These are phyloP conservation scores for Melangyna quadrimaculata DNA, from an alignment of 2,888 invertebrate genomes.

Conservation along the genomic window DNA sequence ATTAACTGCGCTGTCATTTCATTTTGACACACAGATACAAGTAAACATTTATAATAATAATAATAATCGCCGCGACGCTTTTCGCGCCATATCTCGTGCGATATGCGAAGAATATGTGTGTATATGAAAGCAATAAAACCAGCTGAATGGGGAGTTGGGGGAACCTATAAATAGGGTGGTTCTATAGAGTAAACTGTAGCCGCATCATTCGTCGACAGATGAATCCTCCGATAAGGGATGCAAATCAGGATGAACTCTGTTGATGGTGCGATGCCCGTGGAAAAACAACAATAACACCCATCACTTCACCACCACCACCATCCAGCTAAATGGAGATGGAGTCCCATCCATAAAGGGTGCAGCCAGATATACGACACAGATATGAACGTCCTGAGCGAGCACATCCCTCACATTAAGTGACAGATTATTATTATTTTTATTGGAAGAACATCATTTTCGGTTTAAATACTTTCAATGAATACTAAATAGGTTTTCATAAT, in stretches of 20 bases:
- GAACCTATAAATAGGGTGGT: conserved; percentile 3
- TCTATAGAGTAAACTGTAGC: neutral
- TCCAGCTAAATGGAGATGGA: conserved; percentile 4
- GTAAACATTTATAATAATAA: conserved; percentile 11
- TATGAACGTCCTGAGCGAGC: conserved; percentile 70
- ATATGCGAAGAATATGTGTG: neutral
- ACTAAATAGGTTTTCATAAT: conserved; percentile 65
- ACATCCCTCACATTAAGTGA: conserved; percentile 64
- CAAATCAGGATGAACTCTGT: conserved; percentile 75
- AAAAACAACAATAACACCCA: conserved; percentile 12
- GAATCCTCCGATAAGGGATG: conserved; percentile 70
- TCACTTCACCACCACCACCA: neutral
- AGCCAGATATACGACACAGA: conserved; percentile 67
- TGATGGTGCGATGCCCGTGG: conserved; percentile 72
- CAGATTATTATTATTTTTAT: conserved; percentile 72
- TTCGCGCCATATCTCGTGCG: conserved; percentile 26
- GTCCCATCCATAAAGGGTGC: conserved; percentile 39
- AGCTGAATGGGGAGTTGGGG: neutral
- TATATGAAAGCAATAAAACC: neutral
- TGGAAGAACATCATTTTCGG: conserved; percentile 71
- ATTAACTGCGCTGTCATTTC: conserved; percentile 79
- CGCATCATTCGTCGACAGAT: conserved; percentile 42
- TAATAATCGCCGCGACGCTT: conserved; percentile 40
- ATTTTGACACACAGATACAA: conserved; percentile 76
- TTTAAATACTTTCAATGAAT: conserved; percentile 72